These are phyloP conservation scores for Heliothis virescens DNA, from an alignment of 1,140 invertebrate genomes.

Conservation along the genomic window DNA sequence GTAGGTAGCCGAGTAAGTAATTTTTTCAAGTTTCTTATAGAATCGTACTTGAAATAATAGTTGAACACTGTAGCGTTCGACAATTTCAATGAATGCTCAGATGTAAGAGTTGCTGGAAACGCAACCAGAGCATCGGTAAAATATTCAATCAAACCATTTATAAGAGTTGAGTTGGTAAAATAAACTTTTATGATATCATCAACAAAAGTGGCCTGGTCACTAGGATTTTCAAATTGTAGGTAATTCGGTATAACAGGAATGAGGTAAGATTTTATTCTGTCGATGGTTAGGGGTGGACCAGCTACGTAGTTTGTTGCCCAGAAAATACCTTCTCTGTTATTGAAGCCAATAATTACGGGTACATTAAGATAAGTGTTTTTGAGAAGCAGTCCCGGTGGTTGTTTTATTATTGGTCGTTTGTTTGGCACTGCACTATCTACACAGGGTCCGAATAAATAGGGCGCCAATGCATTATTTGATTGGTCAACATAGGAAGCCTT, in stretches of 20 bases:
- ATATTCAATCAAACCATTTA: conserved; percentile 13
- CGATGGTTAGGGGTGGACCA: background rate
- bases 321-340: conserved; percentile 18
- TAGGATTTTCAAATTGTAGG: background rate
- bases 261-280: background rate
- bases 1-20: conserved; percentile 32
- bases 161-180: background rate
- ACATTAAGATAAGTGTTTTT: background rate
- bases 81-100: background rate
- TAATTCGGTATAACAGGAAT: conserved; percentile 6
- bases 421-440: conserved; percentile 45
- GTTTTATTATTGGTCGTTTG: background rate
- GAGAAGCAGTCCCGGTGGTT: background rate
- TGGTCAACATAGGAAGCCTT: conserved; percentile 51
- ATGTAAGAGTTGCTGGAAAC: background rate
- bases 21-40: conserved; percentile 62
- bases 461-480: conserved; percentile 47
- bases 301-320: background rate
- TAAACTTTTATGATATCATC: conserved; percentile 4
- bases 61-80: conserved; percentile 53
- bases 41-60: conserved; percentile 66
- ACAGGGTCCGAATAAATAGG: conserved; percentile 62
- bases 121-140: conserved; percentile 10
- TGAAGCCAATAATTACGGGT: conserved; percentile 8
- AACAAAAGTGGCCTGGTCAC: background rate